Base-by-base conservation (phyloP, 2,113 vertebrate species). In the Nothocercus nigrocapillus region DNA sequence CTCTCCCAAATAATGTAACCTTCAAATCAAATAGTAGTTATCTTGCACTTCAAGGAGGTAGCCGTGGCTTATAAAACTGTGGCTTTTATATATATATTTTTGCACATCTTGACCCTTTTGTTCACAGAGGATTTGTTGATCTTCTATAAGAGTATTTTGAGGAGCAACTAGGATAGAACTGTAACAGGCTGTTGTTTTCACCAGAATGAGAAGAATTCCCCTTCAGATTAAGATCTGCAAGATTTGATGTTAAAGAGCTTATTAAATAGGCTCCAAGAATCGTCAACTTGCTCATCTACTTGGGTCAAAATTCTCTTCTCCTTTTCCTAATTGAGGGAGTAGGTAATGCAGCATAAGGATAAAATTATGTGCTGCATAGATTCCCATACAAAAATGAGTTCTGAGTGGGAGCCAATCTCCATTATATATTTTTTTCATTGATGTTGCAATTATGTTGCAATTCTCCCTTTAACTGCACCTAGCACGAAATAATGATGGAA, bases 351-450 rank as follows among this genome's bases (percentile, higher is more conserved):
- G 56, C 51, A 38, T 30, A 67, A 83, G 40, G 30, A 73, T 45
- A 70, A 95, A 95, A 94, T 90, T 49, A 81, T 44, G 81, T 27
- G 49, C 87, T 88, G 56, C 56, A 74, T n/a, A 91, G 95, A 88
- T 90, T 93, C 76, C 4, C 6, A 69, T 77, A 40, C 45, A 81
- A 86, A 94, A 94, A 74, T 34, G 14, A 63, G 68, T 72, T 64
- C 61, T 51, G 36, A 91, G 69, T 42, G 4, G 47, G 79, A 88
- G 25, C 16, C 63, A 2, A 54, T 82, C 82, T 85, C n/a, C 84
- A 83, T 67, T 80, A 49, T 54, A 42, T 42, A 83, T 87, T 89
- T 7, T 72, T 44, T 62, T 28, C 40, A 77, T 40, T 82, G 75
- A 61, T 79, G 84, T 54, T 82, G 30, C 22, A 89, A 70, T 45